Conservation (phyloP, 2,113 vertebrate species). For the Rhinolophus sinicus region DNA sequence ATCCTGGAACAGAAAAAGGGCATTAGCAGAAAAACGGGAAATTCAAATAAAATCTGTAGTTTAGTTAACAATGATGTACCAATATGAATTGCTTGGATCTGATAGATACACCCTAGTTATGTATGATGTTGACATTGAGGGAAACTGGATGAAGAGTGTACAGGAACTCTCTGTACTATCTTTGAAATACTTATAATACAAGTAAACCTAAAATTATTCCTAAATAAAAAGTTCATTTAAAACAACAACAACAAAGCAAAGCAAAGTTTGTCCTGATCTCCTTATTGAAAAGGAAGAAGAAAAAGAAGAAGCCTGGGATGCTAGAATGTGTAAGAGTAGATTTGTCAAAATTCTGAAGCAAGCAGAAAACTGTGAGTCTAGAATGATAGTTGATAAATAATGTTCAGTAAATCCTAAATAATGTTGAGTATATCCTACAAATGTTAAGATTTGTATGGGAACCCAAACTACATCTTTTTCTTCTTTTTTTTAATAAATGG, state of each 20-base stretch:
- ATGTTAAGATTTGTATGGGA: constrained; percentile 17
- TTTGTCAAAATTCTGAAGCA: constrained; percentile 22
- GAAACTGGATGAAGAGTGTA: background rate
- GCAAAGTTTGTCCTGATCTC: background rate
- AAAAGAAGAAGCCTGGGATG: background rate
- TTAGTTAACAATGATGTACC: background rate
- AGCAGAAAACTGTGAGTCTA: background rate
- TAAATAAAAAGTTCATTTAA: background rate
- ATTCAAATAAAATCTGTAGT: background rate
- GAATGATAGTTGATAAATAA: background rate
- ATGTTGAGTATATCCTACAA: background rate
- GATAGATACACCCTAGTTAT: background rate
- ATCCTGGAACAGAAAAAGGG: background rate
- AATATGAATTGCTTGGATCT: background rate
- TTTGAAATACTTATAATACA: background rate
- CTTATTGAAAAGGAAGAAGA: background rate
- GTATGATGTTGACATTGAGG: background rate
- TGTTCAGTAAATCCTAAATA: background rate
- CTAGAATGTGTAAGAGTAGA: background rate
- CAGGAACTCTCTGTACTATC: background rate
- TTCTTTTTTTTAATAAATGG: accelerated
- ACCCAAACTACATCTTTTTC: background rate
- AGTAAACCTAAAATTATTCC: background rate
- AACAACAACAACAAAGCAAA: background rate
- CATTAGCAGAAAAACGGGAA: background rate